Evolutionary conservation across 2,888 invertebrate species (phyloP).

Genomic region (Chrysopilus asiliformis): DNA sequence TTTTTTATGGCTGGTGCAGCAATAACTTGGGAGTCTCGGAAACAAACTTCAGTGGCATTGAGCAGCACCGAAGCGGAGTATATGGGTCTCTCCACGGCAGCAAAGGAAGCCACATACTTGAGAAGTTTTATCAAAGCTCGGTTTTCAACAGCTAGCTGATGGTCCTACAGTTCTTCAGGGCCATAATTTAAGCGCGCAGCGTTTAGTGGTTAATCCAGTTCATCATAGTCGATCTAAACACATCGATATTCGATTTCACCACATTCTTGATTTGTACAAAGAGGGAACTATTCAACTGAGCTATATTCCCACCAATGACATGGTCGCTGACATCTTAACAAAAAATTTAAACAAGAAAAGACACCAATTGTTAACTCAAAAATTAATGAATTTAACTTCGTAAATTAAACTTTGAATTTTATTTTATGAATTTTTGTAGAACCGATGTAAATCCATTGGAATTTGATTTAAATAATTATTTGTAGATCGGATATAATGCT

Average conservation of each 20-base stretch:
- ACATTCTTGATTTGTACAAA: too few relatives aligned
- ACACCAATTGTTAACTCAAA: too few relatives aligned
- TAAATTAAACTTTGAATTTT: too few relatives aligned
- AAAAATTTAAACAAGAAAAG: constrained; percentile 10
- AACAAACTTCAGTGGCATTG: constrained; percentile 13
- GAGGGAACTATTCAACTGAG: too few relatives aligned
- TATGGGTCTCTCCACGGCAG: constrained; percentile 12
- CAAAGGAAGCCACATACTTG: constrained; percentile 9
- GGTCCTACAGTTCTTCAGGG: constrained; percentile 5
- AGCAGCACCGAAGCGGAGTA: constrained; percentile 14
- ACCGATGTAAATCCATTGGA: too few relatives aligned
- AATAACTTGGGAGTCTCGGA: constrained; percentile 12
- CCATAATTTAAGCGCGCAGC: constrained; percentile 11
- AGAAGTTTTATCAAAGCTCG: constrained; percentile 7
- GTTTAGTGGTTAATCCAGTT: constrained; percentile 11
- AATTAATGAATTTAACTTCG: too few relatives aligned
- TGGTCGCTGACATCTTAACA: constrained; percentile 12
- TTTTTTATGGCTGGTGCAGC: constrained; percentile 10
- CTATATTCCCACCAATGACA: too few relatives aligned
- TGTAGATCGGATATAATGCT: too few relatives aligned
- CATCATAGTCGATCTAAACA: too few relatives aligned
- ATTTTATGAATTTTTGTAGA: too few relatives aligned
- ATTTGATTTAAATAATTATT: too few relatives aligned
- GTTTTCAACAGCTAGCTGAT: background rate
- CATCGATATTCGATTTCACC: too few relatives aligned